Percentiles rank a stretch among this genome's conserved stretches.
Evolutionary conservation across 2,797 vertebrate species (phyloP).

Genomic region (Potorous gilbertii): DNA sequence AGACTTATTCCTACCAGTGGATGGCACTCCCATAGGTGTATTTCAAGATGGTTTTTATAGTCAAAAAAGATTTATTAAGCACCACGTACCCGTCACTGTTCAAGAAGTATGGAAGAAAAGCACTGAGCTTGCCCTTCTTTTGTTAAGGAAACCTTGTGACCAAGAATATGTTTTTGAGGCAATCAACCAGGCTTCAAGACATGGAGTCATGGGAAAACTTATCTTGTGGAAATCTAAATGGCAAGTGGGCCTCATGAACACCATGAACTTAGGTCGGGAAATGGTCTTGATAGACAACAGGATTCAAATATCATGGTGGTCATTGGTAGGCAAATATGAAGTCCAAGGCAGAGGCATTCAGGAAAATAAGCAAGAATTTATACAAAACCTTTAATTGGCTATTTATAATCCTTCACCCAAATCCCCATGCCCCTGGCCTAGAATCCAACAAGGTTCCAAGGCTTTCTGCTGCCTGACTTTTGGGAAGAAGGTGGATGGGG

Average conservation of each 20-base stretch:
- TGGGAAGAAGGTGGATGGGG: conserved; percentile 21
- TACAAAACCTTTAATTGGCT: conserved; percentile 78
- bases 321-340: neutral
- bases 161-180: neutral
- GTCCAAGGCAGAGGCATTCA: neutral
- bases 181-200: neutral
- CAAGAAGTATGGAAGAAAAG: neutral
- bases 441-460: conserved; percentile 59
- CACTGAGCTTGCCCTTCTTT: neutral
- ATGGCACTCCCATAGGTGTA: neutral
- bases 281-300: conserved; percentile 1
- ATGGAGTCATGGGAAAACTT: conserved; percentile 17
- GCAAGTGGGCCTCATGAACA: conserved; percentile 24
- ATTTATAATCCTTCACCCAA: conserved; percentile 62
- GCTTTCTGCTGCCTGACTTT: conserved; percentile 55
- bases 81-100: neutral
- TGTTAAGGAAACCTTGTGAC: neutral
- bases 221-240: neutral
- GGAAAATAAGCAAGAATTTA: conserved; percentile 62
- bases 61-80: neutral
- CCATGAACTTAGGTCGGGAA: conserved; percentile 7
- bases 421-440: conserved; percentile 18
- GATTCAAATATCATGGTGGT: neutral
- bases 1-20: neutral
- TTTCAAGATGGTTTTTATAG: neutral